Conservation (phyloP, 1,140 invertebrate genomes). For the Hyles euphorbiae region DNA sequence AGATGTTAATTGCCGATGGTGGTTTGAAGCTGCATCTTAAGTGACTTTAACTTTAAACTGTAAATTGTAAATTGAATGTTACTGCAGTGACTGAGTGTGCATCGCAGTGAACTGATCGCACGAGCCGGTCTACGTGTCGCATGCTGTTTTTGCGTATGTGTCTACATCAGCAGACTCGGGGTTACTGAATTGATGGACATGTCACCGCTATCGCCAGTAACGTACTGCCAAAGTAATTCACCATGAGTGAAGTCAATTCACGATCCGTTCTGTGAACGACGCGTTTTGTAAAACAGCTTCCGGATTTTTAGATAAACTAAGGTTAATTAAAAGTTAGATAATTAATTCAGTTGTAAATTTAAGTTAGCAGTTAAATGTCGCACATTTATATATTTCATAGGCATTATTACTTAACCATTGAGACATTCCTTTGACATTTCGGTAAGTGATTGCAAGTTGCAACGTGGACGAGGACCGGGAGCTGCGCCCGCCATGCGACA, state of each 20-base stretch:
- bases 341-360: conserved; percentile 73
- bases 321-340: conserved; percentile 68
- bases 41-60: conserved; percentile 34
- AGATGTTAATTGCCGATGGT: no score
- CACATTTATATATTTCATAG: conserved; percentile 71
- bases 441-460: conserved; percentile 54
- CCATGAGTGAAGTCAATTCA: conserved; percentile 61
- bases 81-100: conserved; percentile 52
- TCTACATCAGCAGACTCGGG: conserved; percentile 56
- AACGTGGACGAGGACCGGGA: conserved; percentile 34
- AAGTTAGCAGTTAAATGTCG: conserved; percentile 72
- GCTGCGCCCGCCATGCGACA: conserved; percentile 9
- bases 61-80: conserved; percentile 71
- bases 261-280: conserved; percentile 72
- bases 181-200: conserved; percentile 51
- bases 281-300: conserved; percentile 65
- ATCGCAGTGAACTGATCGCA: conserved; percentile 66
- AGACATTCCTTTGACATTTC: conserved; percentile 72
- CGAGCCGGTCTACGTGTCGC: conserved; percentile 50
- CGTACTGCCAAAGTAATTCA: conserved; percentile 73
- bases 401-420: conserved; percentile 73
- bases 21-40: no score
- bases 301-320: conserved; percentile 65
- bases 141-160: conserved; percentile 65
- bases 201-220: conserved; percentile 54